phyloP scores from a whole-genome alignment of 2,888 invertebrate genomes.

The Neoaliturus tenellus region DNA sequence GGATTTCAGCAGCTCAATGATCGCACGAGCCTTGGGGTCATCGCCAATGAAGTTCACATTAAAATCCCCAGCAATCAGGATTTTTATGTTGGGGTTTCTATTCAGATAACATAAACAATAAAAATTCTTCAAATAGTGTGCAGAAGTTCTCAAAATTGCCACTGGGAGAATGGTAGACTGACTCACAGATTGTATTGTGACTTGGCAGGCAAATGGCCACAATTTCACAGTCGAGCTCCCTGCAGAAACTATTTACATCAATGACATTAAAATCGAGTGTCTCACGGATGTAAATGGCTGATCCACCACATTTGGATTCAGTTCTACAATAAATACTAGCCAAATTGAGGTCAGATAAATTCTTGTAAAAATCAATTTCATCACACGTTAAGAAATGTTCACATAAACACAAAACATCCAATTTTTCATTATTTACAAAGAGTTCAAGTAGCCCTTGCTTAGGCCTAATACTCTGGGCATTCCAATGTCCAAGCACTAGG shows the following conservation, averaged over 20 bases:
- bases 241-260: not conserved
- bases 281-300: not conserved
- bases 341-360: not conserved
- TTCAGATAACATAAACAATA: not conserved
- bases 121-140: conserved; percentile 1
- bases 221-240: conserved; percentile 12
- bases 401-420: conserved; percentile 15
- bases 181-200: not conserved
- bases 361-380: not conserved
- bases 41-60: conserved; percentile 29
- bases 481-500: conserved; percentile 12
- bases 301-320: not conserved
- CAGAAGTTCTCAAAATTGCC: not conserved
- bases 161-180: conserved; percentile 19
- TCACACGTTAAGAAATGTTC: not conserved
- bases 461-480: conserved; percentile 1
- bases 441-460: not conserved
- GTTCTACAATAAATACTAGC: not conserved
- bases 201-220: not conserved
- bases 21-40: not conserved
- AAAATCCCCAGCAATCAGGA: conserved; percentile 6
- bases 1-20: conserved; percentile 17
- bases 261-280: not conserved
- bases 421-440: not conserved
- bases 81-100: not conserved